A percentile compares a stretch with the other conserved stretches of the same genome.
Conservation (phyloP, 2,888 invertebrate genomes). For the Hirudinaria manillensis region DNA sequence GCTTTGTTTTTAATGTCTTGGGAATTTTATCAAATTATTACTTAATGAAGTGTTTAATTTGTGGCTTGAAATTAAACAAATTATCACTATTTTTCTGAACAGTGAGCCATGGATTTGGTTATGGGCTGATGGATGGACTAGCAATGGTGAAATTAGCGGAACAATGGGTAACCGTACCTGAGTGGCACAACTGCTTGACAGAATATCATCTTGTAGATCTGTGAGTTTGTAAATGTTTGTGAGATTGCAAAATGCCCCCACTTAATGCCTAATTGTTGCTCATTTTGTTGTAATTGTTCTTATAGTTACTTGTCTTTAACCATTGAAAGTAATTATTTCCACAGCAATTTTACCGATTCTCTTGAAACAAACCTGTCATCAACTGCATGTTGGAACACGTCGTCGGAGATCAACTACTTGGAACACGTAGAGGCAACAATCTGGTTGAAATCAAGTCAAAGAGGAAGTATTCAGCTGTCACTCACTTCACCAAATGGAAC, state of each 20-base stretch:
- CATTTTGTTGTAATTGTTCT: not conserved
- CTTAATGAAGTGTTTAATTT: not conserved
- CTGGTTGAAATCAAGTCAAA: slow-evolving; percentile 75
- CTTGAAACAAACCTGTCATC: slow-evolving; percentile 41
- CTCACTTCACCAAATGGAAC: slow-evolving; percentile 47
- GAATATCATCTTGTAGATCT: slow-evolving; percentile 8
- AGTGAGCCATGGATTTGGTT: slow-evolving; percentile 96
- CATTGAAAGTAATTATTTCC: slow-evolving; percentile 6
- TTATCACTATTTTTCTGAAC: not conserved
- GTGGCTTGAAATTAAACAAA: not conserved
- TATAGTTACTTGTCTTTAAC: not conserved
- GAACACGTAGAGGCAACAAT: slow-evolving; percentile 95
- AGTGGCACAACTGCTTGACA: slow-evolving; percentile 63
- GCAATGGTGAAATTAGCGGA: slow-evolving; percentile 84
- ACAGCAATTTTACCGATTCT: slow-evolving; percentile 26
- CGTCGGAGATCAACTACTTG: slow-evolving; percentile 72
- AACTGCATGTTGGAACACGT: slow-evolving; percentile 46
- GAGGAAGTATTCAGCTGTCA: slow-evolving; percentile 84
- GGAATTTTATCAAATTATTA: not conserved
- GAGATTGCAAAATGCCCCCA: not conserved
- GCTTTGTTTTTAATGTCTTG: not conserved
- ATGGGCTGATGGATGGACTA: slow-evolving; percentile 88
- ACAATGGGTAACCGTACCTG: slow-evolving; percentile 82
- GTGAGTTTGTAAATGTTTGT: slow-evolving; percentile 30
- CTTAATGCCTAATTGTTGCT: not conserved